These are phyloP conservation scores for Xiphorhynchus erythropygius DNA, from an alignment of 2,797 vertebrate species.

Conservation along the genomic window DNA sequence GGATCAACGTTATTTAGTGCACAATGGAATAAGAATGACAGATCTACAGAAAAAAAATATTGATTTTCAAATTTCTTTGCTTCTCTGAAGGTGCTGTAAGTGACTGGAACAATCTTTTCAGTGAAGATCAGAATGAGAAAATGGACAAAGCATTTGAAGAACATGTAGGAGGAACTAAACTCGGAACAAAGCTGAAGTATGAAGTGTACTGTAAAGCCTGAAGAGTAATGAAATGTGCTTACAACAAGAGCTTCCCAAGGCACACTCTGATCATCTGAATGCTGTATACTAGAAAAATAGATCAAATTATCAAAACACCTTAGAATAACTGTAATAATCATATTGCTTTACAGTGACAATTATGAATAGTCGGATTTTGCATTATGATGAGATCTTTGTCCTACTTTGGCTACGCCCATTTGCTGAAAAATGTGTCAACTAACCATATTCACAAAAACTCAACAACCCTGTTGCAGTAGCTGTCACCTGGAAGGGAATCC, in stretches of 20 bases:
- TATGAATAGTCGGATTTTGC: background rate
- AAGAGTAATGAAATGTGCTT: background rate
- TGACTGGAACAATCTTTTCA: conserved; percentile 86
- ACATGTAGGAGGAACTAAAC: conserved; percentile 73
- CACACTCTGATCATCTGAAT: background rate
- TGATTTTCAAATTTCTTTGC: background rate
- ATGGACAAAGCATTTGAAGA: conserved; percentile 82
- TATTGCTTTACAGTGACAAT: background rate
- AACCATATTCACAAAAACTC: background rate
- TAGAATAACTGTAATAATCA: background rate
- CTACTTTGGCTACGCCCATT: background rate
- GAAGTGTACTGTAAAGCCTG: conserved; percentile 74
- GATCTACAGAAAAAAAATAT: background rate
- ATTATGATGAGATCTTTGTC: background rate
- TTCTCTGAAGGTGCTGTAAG: conserved; percentile 77
- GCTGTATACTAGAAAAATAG: background rate
- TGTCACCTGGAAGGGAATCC: background rate
- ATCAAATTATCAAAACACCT: background rate
- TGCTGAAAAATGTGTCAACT: background rate
- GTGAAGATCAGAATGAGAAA: conserved; percentile 78
- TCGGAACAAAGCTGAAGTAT: conserved; percentile 80
- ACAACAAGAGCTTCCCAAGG: background rate
- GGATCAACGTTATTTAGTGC: background rate
- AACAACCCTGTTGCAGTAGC: background rate
- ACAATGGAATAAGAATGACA: background rate